Percentiles rank a stretch among this genome's conserved stretches.
Evolutionary conservation across 2,888 invertebrate genomes (phyloP).

Genomic region (Euplagia quadripunctaria): DNA sequence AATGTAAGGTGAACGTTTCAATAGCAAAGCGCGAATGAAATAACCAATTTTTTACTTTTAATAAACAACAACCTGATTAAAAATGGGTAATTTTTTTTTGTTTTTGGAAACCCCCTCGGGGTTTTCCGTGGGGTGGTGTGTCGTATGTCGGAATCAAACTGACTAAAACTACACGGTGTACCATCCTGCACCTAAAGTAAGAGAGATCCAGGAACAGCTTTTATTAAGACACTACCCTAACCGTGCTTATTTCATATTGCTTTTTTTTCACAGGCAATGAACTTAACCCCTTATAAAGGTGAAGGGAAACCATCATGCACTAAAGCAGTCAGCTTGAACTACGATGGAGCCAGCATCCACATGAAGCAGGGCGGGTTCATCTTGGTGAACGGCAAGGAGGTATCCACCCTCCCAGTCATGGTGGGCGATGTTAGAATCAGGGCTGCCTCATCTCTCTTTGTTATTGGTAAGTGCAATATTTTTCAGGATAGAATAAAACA

Average conservation of each 20-base stretch:
- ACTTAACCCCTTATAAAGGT: conserved; percentile 87
- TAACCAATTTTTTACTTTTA: no score
- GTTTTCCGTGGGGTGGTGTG: no score
- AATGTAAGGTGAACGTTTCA: neutral
- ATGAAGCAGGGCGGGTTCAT: conserved; percentile 92
- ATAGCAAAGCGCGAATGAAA: neutral
- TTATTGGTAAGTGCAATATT: conserved; percentile 84
- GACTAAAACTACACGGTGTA: neutral
- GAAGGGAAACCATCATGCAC: conserved; percentile 92
- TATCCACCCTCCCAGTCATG: conserved; percentile 89
- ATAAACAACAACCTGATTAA: no score
- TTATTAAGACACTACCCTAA: no score
- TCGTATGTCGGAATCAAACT: conserved; percentile 7
- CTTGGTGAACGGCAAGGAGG: conserved; percentile 90
- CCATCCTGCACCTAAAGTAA: no score
- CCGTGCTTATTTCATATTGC: no score
- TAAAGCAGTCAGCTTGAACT: conserved; percentile 90
- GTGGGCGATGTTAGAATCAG: conserved; percentile 89
- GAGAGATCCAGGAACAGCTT: no score
- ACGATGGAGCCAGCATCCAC: conserved; percentile 87
- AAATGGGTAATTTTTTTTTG: no score
- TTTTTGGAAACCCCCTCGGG: no score
- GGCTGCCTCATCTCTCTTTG: conserved; percentile 92
- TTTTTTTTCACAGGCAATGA: conserved; percentile 85
- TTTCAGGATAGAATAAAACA: neutral